A percentile compares a stretch with the other conserved stretches of the same genome.
Conservation (phyloP, 2,797 vertebrate species). For the Schizopygopsis pylzovi region DNA sequence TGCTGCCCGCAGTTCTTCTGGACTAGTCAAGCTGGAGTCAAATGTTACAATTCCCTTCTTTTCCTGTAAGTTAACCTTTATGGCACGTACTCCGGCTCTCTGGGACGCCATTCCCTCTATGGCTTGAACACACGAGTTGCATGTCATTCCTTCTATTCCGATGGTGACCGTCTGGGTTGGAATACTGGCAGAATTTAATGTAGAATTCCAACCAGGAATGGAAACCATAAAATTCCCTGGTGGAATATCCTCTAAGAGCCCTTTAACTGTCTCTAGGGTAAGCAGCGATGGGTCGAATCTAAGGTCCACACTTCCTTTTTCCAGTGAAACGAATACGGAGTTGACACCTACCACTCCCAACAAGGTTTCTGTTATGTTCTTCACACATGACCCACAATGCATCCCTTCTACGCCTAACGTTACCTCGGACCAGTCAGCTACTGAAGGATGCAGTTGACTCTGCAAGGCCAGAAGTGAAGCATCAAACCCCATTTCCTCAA, state of each 20-base stretch:
- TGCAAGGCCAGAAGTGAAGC: conserved; percentile 72
- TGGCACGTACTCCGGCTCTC: conserved; percentile 75
- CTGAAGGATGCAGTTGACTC: background rate
- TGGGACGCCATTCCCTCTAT: conserved; percentile 83
- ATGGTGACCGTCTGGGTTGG: conserved; percentile 61
- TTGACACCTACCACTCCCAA: conserved; percentile 74
- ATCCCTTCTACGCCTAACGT: conserved; percentile 79
- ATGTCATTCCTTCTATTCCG: conserved; percentile 87
- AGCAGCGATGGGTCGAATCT: conserved; percentile 71
- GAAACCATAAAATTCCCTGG: conserved; percentile 79
- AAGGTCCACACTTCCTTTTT: conserved; percentile 70
- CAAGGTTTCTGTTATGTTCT: conserved; percentile 78
- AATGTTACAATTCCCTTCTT: conserved; percentile 81
- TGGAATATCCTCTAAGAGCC: conserved; percentile 78
- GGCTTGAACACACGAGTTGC: conserved; percentile 84
- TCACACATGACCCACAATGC: conserved; percentile 80
- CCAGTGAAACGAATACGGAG: conserved; percentile 77
- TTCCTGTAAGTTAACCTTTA: conserved; percentile 81
- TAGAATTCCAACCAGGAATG: conserved; percentile 59
- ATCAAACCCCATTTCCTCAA: conserved; percentile 85
- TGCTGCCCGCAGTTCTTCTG: conserved; percentile 81
- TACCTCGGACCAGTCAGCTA: conserved; percentile 19
- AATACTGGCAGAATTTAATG: background rate
- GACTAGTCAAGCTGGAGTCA: conserved; percentile 75
- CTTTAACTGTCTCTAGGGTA: conserved; percentile 69